Conservation (phyloP, 1,140 invertebrate species). For the Paralvinella palmiformis region DNA sequence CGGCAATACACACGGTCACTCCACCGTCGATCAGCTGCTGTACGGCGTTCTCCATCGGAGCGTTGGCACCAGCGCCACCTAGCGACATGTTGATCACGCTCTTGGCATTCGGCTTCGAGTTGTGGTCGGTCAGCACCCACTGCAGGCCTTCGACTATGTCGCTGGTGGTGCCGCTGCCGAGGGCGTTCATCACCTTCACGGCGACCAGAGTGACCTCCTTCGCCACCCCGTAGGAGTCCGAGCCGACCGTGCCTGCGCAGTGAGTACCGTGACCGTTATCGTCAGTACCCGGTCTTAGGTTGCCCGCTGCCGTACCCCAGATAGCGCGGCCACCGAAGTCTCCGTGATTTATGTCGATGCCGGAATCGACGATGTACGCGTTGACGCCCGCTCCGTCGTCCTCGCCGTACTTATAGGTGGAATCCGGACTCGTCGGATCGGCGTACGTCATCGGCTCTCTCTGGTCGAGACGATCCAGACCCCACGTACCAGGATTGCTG, state of each 20-base stretch:
- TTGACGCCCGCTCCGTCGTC: background rate
- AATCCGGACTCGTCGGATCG: too few relatives aligned
- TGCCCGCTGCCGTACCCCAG: background rate
- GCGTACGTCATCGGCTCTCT: too few relatives aligned
- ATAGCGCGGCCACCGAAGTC: background rate
- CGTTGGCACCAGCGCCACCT: background rate
- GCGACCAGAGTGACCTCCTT: background rate
- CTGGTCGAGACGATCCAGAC: too few relatives aligned
- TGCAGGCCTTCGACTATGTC: background rate
- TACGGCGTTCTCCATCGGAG: background rate
- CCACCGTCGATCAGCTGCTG: background rate
- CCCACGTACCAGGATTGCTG: too few relatives aligned
- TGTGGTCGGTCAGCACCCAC: background rate
- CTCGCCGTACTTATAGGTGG: background rate
- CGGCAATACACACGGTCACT: background rate
- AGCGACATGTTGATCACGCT: background rate
- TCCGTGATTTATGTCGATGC: background rate
- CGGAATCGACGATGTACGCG: background rate
- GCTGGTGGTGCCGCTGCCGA: background rate
- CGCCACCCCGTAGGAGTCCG: background rate
- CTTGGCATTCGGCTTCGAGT: background rate
- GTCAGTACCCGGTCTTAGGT: too few relatives aligned
- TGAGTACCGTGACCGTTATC: background rate
- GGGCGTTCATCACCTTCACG: background rate
- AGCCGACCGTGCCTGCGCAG: background rate